phyloP scores from a whole-genome alignment of 2,888 invertebrate genomes.

The Petrolisthes cinctipes region DNA sequence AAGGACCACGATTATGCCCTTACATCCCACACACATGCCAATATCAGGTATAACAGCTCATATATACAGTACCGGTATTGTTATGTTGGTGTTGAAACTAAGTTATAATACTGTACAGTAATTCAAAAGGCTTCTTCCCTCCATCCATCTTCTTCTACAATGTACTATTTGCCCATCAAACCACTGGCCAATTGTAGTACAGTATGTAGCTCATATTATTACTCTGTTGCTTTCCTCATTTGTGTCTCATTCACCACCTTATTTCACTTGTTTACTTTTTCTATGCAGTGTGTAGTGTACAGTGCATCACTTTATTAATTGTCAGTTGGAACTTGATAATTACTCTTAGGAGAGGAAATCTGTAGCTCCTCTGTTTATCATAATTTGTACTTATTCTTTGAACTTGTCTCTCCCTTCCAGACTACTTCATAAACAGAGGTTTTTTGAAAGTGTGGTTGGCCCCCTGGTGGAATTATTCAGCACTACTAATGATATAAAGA shows the following conservation, averaged over 20 bases:
- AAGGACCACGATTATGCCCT: constrained; percentile 51
- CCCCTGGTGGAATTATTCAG: constrained; percentile 13
- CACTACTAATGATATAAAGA: neutral
- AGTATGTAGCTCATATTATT: neutral
- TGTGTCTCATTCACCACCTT: neutral
- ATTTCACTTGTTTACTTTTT: neutral
- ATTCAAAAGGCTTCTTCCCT: neutral
- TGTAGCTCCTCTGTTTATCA: neutral
- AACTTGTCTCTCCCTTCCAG: neutral
- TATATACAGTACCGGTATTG: neutral
- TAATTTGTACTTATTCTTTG: neutral
- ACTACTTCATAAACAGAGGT: constrained; percentile 25
- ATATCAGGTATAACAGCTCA: constrained; percentile 35
- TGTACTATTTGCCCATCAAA: neutral
- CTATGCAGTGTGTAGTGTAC: no score
- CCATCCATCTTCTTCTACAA: neutral
- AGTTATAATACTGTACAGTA: neutral
- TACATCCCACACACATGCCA: constrained; percentile 23
- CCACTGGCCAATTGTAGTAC: neutral
- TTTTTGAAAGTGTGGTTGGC: constrained; percentile 11
- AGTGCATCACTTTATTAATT: neutral
- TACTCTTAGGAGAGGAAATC: neutral
- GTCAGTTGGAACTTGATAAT: neutral
- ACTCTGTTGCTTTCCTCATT: neutral
- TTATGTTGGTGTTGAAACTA: no score